Conservation (phyloP, 2,888 invertebrate species). For the Conomelus anceps region DNA sequence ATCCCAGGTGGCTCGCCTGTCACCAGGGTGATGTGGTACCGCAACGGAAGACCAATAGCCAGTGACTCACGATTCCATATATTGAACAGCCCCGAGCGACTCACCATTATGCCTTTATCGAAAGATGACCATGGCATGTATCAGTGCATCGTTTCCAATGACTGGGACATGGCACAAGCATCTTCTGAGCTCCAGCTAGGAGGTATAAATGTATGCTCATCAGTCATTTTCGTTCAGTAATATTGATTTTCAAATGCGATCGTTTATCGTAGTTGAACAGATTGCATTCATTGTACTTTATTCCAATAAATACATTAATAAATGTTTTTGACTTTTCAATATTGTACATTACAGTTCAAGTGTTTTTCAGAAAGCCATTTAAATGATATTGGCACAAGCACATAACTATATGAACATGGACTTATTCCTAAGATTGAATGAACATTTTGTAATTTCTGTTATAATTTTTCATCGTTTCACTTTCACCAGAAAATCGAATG, state of each 20-base stretch:
- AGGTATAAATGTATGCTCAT: conserved; percentile 37
- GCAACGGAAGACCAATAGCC: conserved; percentile 61
- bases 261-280: too few species aligned
- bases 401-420: too few species aligned
- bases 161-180: conserved; percentile 43
- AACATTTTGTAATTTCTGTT: too few species aligned
- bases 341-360: conserved; percentile 27
- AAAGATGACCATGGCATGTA: conserved; percentile 49
- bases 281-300: too few species aligned
- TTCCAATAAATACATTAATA: too few species aligned
- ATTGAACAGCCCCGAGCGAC: conserved; percentile 43
- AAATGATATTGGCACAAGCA: neutral
- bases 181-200: conserved; percentile 43
- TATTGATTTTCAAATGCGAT: too few species aligned
- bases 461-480: too few species aligned
- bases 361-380: neutral
- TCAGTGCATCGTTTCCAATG: conserved; percentile 47
- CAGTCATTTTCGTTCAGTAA: neutral
- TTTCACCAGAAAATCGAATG: too few species aligned
- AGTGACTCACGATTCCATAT: conserved; percentile 53
- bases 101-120: conserved; percentile 41
- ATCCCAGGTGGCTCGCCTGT: conserved; percentile 81
- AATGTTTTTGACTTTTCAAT: too few species aligned
- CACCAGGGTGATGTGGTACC: conserved; percentile 70
- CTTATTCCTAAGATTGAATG: too few species aligned